Conservation (phyloP, 2,888 invertebrate genomes). For the Dermolepida albohirtum region DNA sequence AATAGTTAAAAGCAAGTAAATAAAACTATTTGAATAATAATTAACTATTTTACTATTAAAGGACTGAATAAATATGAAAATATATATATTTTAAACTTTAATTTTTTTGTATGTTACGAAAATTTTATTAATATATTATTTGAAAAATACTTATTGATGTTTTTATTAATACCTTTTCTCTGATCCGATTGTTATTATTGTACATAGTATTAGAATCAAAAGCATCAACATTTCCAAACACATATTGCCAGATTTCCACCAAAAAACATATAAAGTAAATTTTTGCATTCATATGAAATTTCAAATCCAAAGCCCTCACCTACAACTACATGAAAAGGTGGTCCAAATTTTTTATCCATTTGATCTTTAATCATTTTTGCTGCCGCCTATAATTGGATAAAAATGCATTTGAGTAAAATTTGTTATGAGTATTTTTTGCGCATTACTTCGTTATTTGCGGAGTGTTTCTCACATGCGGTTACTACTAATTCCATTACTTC, state of each 20-base stretch:
- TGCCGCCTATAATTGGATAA: constrained; percentile 72
- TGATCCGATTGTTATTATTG: constrained; percentile 44
- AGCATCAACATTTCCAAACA: constrained; percentile 85
- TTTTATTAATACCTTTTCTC: constrained; percentile 17
- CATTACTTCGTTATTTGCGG: constrained; percentile 83
- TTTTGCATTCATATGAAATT: constrained; percentile 90
- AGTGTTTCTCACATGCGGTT: constrained; percentile 92
- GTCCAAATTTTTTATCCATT: constrained; percentile 96
- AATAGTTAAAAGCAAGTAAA: constrained; percentile 23
- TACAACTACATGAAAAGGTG: constrained; percentile 94
- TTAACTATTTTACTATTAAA: constrained; percentile 42
- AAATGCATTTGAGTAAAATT: neutral
- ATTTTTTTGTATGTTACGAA: constrained; percentile 46
- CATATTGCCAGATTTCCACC: constrained; percentile 91
- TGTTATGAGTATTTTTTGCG: neutral
- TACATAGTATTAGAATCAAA: neutral
- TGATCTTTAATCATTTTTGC: constrained; percentile 95
- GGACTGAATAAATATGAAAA: constrained; percentile 48
- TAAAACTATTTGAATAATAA: constrained; percentile 26
- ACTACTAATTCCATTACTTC: constrained; percentile 93
- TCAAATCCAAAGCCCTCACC: constrained; percentile 97
- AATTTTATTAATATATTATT: constrained; percentile 45
- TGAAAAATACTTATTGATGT: constrained; percentile 20
- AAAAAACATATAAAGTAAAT: constrained; percentile 89
- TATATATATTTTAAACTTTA: constrained; percentile 46